These are phyloP conservation scores for Catharus ustulatus DNA, from an alignment of 2,797 vertebrate species.

Conservation along the genomic window DNA sequence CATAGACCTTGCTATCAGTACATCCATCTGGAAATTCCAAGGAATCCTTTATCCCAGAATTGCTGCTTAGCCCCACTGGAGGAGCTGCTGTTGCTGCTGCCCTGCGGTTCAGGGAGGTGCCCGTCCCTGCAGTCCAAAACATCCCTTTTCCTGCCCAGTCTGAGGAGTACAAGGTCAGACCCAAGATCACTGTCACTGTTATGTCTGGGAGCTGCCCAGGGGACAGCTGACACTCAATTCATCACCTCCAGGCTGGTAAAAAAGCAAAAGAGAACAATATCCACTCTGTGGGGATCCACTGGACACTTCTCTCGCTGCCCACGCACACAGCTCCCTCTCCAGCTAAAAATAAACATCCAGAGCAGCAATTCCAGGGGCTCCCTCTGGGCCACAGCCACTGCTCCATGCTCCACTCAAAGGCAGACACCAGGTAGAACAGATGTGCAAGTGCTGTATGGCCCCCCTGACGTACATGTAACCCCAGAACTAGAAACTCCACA, in stretches of 20 bases:
- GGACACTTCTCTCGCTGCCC: not conserved
- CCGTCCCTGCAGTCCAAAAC: fast-evolving
- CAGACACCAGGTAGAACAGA: fast-evolving
- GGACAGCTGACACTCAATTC: not conserved
- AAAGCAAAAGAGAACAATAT: not conserved
- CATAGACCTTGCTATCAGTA: not conserved
- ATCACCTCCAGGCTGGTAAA: not conserved
- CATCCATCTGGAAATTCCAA: not conserved
- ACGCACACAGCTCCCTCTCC: fast-evolving
- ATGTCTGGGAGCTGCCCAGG: not conserved
- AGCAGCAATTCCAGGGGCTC: not conserved
- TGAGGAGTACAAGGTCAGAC: not conserved
- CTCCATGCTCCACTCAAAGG: fast-evolving
- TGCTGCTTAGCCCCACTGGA: not conserved
- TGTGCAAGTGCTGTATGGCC: not conserved
- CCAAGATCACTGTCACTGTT: fast-evolving
- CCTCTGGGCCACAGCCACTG: not conserved
- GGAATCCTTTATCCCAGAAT: not conserved
- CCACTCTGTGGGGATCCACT: fast-evolving
- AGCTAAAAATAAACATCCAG: not conserved
- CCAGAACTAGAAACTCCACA: not conserved
- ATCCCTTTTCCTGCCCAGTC: not conserved
- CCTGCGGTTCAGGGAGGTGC: fast-evolving
- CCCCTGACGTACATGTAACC: fast-evolving
- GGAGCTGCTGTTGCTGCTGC: not conserved